Base-by-base conservation (phyloP, 2,888 invertebrate species). In the Malacosoma neustria region DNA sequence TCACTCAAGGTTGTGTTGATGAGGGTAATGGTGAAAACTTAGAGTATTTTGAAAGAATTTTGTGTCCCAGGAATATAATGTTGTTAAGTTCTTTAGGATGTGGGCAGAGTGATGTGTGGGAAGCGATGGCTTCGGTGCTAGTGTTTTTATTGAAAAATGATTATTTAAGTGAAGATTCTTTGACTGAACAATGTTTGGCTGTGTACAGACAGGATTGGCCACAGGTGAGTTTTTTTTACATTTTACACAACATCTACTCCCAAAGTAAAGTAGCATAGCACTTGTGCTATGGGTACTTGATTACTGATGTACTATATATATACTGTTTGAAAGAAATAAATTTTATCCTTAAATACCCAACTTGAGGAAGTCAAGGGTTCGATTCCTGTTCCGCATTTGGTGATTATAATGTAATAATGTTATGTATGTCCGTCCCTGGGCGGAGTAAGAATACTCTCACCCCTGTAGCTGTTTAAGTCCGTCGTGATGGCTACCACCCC, bases 171-270 rank as follows among this genome's bases (percentile, higher is more conserved):
- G 80, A 90, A 11, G 89, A 91, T 33, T 76, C 85, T 1, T 62
- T 93, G 6, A 91, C 91, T 47, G 87, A 89, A 34, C 89, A 92
- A 49, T 91, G 91, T 49, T 71, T 92, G 29, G 88, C 89, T 1
- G 86, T 93, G 9, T 91, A 92, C 40, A 87, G 90, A 48, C 87
- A 88, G 45, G 90, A 91, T 40, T 93, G 92, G 92, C 68, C 88
- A 0, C 79, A 87, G 71, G 90, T 89, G 49, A 61, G 56, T 33
- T 33, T 15, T n/a, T n/a, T n/a, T n/a, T n/a, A n/a, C n/a, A n/a
- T n/a, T n/a, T n/a, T n/a, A n/a, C n/a, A n/a, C n/a, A n/a, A n/a
- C n/a, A n/a, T n/a, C n/a, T n/a, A n/a, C n/a, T n/a, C n/a, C n/a
- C n/a, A n/a, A n/a, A n/a, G n/a, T n/a, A n/a, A n/a, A n/a, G n/a